phyloP scores from a whole-genome alignment of 2,797 vertebrate species.

The Numenius phaeopus region DNA sequence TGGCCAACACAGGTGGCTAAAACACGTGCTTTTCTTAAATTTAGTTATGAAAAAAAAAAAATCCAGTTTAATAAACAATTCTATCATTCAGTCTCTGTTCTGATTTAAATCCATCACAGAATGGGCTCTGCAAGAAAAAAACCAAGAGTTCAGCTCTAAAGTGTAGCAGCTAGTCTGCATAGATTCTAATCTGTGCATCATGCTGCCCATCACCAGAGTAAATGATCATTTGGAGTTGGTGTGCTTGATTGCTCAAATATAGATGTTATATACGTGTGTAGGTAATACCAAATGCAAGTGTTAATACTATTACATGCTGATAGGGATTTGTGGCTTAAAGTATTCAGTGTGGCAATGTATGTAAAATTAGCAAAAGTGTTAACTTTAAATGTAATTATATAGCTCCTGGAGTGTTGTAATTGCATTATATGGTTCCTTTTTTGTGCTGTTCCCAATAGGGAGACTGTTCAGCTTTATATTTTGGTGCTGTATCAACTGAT shows the following conservation, averaged over 20 bases:
- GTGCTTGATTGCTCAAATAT: background rate
- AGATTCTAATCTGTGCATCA: background rate
- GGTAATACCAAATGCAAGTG: background rate
- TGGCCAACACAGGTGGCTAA: background rate
- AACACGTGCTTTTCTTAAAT: background rate
- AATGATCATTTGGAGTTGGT: background rate
- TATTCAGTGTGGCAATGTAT: background rate
- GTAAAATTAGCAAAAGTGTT: background rate
- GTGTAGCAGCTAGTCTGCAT: background rate
- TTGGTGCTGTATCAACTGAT: background rate
- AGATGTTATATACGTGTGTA: background rate
- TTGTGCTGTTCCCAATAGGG: background rate
- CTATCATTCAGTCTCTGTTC: background rate
- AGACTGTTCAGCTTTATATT: background rate
- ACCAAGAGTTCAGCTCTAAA: background rate
- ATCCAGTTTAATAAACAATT: background rate
- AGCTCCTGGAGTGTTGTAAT: background rate
- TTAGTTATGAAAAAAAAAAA: background rate
- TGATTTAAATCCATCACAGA: background rate
- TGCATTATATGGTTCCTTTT: background rate
- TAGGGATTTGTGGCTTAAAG: background rate
- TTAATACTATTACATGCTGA: background rate
- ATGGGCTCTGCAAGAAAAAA: background rate
- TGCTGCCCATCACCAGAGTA: background rate
- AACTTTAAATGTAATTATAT: background rate